Evolutionary conservation across 2,797 vertebrate species (phyloP).

Genomic region (Loriculus beryllinus): DNA sequence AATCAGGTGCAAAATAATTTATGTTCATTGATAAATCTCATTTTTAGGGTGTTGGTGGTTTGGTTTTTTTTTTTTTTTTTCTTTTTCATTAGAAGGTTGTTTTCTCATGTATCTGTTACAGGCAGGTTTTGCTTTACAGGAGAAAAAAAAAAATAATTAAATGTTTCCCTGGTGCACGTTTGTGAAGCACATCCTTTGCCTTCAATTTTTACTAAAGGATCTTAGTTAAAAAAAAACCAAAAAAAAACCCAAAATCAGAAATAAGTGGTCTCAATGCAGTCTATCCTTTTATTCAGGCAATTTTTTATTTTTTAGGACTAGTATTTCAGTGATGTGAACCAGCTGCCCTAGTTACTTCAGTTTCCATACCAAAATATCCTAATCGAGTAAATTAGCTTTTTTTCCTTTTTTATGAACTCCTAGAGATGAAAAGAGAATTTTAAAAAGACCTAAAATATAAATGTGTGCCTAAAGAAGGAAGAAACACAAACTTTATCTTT

Average conservation of each 20-base stretch:
- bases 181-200: not conserved
- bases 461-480: not conserved
- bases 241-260: not conserved
- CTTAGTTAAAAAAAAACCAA: not conserved
- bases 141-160: not conserved
- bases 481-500: not conserved
- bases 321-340: not conserved
- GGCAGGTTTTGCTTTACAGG: not conserved
- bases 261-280: not conserved
- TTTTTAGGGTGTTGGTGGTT: not conserved
- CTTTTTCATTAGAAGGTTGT: not conserved
- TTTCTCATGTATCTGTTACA: not conserved
- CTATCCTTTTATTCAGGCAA: not conserved
- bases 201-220: not conserved
- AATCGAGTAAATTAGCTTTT: not conserved
- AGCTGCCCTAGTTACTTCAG: not conserved
- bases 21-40: not conserved
- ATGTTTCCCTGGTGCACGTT: not conserved
- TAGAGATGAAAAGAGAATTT: not conserved
- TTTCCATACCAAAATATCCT: not conserved
- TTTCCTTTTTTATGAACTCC: not conserved
- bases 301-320: not conserved
- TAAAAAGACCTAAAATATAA: not conserved
- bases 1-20: not conserved
- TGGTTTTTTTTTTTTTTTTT: not conserved